Base-by-base conservation (phyloP, 1,140 invertebrate species). In the Galleria mellonella region DNA sequence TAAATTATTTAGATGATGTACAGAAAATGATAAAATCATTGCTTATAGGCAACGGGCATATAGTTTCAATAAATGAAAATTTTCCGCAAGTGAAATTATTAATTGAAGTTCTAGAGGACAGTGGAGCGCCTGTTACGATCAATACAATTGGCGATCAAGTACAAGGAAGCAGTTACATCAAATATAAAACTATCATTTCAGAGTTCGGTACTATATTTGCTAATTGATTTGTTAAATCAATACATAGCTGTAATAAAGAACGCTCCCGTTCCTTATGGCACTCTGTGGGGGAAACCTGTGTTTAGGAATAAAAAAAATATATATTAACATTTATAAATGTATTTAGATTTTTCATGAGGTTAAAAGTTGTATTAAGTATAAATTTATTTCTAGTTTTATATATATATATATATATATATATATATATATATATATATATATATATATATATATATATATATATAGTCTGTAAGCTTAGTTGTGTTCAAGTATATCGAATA, bases 191-290 rank as follows among this genome's bases (percentile, higher is more conserved):
- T 14, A 27, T 44, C 28, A 1, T 13, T 8, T 28, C 42, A 2
- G 36, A 44, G 7, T 44, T 44, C 9, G 42, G 42, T 5, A 44
- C 42, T 11, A 44, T 44, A 29, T 44, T 44, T 27, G 42, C 42
- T 7, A 44, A 44, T 30, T 44, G 36, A 9, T 42, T 23, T 23
- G 2, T 11, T n/a, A 4, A 9, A 4, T 31, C 9, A 4, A 9
- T 29, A 29, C 28, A 4, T 5, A 29, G 9, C 17, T 23, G 17
- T 23, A 23, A 23, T 23, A 23, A 3, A 23, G 6, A 23, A 23
- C n/a, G n/a, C n/a, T n/a, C n/a, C n/a, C n/a, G n/a, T n/a, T n/a
- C n/a, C n/a, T n/a, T n/a, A n/a, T n/a, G n/a, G 28, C 28, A 29
- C 28, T 5, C 9, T 29, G 9, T 29, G 9, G 9, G 9, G 4